Percentiles rank a stretch among this genome's conserved stretches.
Conservation (phyloP, 2,113 vertebrate species). For the Turdus rufiventris region DNA sequence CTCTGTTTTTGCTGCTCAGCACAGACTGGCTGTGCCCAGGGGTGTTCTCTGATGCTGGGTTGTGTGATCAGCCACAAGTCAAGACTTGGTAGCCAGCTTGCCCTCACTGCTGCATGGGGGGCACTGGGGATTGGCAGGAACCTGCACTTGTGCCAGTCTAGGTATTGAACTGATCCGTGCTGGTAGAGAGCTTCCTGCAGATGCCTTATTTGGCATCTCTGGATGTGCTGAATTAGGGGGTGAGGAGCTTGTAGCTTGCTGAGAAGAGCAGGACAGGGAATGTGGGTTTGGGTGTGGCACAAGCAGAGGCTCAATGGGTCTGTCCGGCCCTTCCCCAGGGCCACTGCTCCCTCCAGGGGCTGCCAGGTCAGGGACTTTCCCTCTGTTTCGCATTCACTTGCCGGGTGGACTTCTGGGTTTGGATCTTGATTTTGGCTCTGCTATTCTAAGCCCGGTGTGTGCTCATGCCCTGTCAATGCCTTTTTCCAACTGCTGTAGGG, state of each 20-base stretch:
- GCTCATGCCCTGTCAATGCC: accelerated
- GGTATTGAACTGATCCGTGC: not conserved
- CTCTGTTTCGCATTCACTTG: not conserved
- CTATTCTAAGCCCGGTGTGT: not conserved
- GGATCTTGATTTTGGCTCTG: not conserved
- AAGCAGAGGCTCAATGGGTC: not conserved
- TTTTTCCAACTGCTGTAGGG: not conserved
- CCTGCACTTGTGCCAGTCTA: not conserved
- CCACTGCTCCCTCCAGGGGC: not conserved
- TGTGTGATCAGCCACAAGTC: accelerated
- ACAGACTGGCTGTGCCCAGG: accelerated
- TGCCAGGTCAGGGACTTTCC: not conserved
- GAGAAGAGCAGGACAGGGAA: not conserved
- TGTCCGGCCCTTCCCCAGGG: accelerated
- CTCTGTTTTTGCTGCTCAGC: not conserved
- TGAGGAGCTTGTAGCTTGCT: not conserved
- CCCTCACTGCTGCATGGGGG: not conserved
- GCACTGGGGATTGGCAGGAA: not conserved
- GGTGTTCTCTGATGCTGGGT: not conserved
- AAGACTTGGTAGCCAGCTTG: not conserved
- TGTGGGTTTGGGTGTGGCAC: not conserved
- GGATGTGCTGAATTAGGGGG: not conserved
- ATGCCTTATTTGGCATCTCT: not conserved
- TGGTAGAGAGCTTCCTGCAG: not conserved
- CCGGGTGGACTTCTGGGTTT: not conserved